Percentiles rank a stretch among this genome's conserved stretches.
These are phyloP conservation scores for Laticauda laticaudata DNA, from an alignment of 2,113 vertebrate genomes.

Conservation along the genomic window DNA sequence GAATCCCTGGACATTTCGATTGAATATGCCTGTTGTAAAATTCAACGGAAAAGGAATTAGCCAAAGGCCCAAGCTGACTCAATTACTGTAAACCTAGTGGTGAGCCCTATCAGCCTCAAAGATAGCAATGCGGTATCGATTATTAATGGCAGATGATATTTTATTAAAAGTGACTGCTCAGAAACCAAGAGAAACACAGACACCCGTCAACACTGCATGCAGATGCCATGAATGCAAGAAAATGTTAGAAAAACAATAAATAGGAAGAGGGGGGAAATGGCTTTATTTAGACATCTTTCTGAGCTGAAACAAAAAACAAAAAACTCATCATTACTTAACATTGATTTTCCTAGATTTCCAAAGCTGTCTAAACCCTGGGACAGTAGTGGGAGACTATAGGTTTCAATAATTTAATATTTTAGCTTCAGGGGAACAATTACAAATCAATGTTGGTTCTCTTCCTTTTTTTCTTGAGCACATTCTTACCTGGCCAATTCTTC, in stretches of 20 bases:
- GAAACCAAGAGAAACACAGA: not conserved
- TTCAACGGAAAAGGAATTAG: conserved; percentile 25
- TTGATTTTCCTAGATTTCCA: not conserved
- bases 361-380: not conserved
- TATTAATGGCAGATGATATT: conserved; percentile 24
- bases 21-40: not conserved
- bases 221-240: conserved; percentile 30
- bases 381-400: not conserved
- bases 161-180: conserved; percentile 21
- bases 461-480: not conserved
- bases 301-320: conserved; percentile 6
- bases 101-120: conserved; percentile 31
- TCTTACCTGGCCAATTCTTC: not conserved
- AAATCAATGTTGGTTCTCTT: not conserved
- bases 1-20: not conserved
- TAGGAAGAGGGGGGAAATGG: not conserved
- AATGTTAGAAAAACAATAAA: conserved; percentile 36
- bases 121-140: conserved; percentile 1
- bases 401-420: not conserved
- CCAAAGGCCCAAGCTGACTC: conserved; percentile 11
- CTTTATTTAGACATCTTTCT: conserved; percentile 24
- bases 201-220: not conserved
- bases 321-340: not conserved
- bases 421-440: not conserved
- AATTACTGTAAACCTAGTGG: conserved; percentile 17